Conservation (phyloP, 2,113 vertebrate species). For the Elanus axillaris region DNA sequence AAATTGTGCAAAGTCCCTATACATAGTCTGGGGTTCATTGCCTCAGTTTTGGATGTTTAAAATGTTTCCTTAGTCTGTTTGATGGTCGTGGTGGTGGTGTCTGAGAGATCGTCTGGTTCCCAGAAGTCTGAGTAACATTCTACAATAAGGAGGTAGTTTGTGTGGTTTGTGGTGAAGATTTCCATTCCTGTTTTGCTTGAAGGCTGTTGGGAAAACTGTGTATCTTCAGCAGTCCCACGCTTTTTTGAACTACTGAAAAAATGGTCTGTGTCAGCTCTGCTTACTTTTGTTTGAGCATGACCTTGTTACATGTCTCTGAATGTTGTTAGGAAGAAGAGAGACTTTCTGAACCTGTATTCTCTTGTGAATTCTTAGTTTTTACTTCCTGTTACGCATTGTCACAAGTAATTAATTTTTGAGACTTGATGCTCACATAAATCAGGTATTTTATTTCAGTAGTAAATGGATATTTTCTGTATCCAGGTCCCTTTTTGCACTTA, state of each 20-base stretch:
- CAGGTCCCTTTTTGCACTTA: background rate
- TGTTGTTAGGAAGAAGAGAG: background rate
- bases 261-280: background rate
- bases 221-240: background rate
- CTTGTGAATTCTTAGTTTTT: background rate
- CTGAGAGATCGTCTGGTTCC: background rate
- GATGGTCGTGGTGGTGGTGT: background rate
- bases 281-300: background rate
- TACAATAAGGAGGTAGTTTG: background rate
- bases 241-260: background rate
- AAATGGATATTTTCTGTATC: background rate
- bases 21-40: background rate
- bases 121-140: background rate
- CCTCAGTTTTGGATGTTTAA: background rate
- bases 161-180: slow-evolving; percentile 6
- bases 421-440: background rate
- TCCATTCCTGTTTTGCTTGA: background rate
- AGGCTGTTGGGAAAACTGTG: background rate
- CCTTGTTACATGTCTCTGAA: background rate
- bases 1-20: background rate
- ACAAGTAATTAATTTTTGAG: background rate
- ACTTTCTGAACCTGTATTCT: background rate
- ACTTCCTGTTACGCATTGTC: background rate
- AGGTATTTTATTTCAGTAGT: background rate
- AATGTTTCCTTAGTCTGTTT: background rate